phyloP scores from a whole-genome alignment of 2,113 vertebrate species.

The Lophius piscatorius region DNA sequence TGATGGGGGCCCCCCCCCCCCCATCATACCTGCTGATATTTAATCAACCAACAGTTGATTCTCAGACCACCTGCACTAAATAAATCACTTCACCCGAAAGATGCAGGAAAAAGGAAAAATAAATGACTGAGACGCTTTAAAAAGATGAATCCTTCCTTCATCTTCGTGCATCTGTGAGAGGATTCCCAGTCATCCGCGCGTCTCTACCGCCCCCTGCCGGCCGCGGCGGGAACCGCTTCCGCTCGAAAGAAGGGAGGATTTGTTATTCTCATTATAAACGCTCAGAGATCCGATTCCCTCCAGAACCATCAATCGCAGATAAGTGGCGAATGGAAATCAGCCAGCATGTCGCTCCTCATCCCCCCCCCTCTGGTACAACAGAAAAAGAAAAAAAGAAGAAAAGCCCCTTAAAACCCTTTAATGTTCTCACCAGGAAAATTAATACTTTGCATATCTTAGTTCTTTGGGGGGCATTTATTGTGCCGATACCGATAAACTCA shows the following conservation, averaged over 20 bases:
- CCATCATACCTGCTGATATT: too few relatives aligned
- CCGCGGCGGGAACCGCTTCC: background rate
- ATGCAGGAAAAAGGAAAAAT: slow-evolving; percentile 53
- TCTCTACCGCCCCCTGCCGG: slow-evolving; percentile 64
- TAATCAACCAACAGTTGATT: slow-evolving; percentile 47
- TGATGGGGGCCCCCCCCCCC: slow-evolving; percentile 59
- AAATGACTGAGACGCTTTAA: too few relatives aligned
- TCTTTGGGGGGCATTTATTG: too few relatives aligned
- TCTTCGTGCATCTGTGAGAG: slow-evolving; percentile 45
- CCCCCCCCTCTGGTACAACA: slow-evolving; percentile 38
- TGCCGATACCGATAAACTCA: too few relatives aligned
- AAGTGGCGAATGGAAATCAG: slow-evolving; percentile 74
- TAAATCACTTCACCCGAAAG: slow-evolving; percentile 24
- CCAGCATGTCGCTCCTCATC: slow-evolving; percentile 72
- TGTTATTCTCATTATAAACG: slow-evolving; percentile 73
- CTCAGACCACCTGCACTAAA: slow-evolving; percentile 45
- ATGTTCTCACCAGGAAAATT: too few relatives aligned
- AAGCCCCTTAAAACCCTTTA: too few relatives aligned
- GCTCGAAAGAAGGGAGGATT: slow-evolving; percentile 31
- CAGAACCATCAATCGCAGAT: slow-evolving; percentile 68
- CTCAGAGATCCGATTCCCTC: slow-evolving; percentile 68
- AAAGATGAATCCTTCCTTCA: too few relatives aligned
- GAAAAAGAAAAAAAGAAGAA: slow-evolving; percentile 37
- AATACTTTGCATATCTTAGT: too few relatives aligned
- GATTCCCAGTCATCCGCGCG: slow-evolving; percentile 10